Conservation (phyloP, 92 coral and sea anemone genomes). For the Zoanthus solanderi region DNA sequence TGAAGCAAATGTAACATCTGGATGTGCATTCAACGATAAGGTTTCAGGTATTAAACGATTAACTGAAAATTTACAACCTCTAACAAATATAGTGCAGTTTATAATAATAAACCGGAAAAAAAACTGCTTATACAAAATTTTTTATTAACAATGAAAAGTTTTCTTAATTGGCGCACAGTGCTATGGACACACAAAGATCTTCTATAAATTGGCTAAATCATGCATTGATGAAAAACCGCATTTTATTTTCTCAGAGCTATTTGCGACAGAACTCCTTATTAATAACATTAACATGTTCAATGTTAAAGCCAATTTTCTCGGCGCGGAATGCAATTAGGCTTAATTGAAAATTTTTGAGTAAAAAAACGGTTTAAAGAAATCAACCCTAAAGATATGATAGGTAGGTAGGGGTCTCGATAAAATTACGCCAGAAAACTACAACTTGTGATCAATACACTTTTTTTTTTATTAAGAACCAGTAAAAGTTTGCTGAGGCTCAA, state of each 20-base stretch:
- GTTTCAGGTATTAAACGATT: too few species aligned
- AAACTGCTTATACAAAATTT: background rate
- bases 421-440: too few species aligned
- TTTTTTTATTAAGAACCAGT: too few species aligned
- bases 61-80: background rate
- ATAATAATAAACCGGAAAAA: background rate
- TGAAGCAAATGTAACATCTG: background rate
- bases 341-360: background rate
- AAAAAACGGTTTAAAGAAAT: background rate
- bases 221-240: background rate
- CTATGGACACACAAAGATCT: background rate
- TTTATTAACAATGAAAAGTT: background rate
- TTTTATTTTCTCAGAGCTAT: background rate
- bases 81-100: background rate
- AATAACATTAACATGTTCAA: background rate
- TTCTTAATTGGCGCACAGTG: background rate
- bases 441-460: too few species aligned
- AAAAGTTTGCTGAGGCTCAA: too few species aligned
- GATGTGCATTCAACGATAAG: too few species aligned
- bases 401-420: too few species aligned
- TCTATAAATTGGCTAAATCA: background rate
- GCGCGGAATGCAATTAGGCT: background rate
- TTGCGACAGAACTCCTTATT: background rate
- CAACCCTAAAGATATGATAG: background rate
- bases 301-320: background rate